Evolutionary conservation across 2,113 vertebrate genomes (phyloP).

Genomic region (Clupea harengus): DNA sequence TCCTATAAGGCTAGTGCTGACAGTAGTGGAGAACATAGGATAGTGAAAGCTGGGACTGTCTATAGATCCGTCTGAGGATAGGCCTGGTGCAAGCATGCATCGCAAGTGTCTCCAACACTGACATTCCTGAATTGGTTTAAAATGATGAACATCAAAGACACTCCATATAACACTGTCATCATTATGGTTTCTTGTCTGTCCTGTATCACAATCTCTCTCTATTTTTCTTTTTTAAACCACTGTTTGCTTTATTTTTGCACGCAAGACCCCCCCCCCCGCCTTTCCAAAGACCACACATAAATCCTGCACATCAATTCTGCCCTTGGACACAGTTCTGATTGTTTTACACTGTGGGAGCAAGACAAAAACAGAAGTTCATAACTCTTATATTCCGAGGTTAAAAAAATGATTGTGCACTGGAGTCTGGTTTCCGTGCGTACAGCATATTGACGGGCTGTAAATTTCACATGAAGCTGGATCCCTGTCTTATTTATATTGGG

Average conservation of each 20-base stretch:
- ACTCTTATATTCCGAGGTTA: constrained; percentile 2
- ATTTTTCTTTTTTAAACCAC: background rate
- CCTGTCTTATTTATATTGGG: background rate
- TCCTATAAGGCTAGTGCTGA: background rate
- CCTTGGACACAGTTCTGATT: constrained; percentile 3
- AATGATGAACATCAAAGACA: background rate
- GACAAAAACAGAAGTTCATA: constrained; percentile 16
- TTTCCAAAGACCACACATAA: constrained; percentile 6
- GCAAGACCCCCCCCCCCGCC: background rate
- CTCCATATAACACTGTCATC: background rate
- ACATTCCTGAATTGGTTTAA: background rate
- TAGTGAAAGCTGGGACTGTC: background rate
- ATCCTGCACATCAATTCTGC: constrained; percentile 4
- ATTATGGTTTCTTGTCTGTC: background rate
- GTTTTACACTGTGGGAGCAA: constrained; percentile 4
- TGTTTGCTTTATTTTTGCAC: background rate
- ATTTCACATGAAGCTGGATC: background rate
- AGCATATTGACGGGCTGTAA: background rate
- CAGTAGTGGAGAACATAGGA: background rate
- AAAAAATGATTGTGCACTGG: background rate
- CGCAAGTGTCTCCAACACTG: background rate
- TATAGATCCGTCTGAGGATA: background rate
- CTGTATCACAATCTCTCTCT: background rate
- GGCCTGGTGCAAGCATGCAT: background rate
- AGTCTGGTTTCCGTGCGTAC: background rate